phyloP scores from a whole-genome alignment of 2,888 invertebrate species.

The Caradrina kadenii region DNA sequence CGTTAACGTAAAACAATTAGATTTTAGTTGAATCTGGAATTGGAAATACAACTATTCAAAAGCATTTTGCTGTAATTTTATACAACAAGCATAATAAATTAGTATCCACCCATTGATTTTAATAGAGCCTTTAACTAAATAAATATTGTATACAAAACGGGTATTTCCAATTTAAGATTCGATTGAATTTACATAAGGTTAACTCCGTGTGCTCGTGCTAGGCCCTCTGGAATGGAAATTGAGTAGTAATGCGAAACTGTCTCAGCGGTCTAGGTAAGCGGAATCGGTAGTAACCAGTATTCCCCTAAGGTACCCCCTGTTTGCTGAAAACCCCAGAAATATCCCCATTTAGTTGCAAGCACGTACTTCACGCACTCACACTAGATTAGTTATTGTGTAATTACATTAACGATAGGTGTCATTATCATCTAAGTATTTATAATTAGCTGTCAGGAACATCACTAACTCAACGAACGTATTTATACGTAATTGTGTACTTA shows the following conservation, averaged over 20 bases:
- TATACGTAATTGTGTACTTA: too few species aligned
- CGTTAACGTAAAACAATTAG: not conserved
- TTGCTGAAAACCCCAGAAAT: too few species aligned
- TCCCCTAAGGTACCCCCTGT: not conserved
- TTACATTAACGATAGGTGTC: not conserved
- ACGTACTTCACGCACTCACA: too few species aligned
- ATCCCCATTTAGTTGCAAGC: too few species aligned
- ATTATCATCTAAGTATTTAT: not conserved
- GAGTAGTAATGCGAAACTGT: not conserved
- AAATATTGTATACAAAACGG: not conserved
- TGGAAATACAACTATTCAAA: too few species aligned
- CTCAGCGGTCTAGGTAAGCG: too few species aligned
- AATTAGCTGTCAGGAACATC: conserved; percentile 6
- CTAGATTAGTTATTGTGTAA: not conserved
- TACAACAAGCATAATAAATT: too few species aligned
- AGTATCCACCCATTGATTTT: not conserved
- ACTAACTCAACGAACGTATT: not conserved
- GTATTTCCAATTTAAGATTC: not conserved
- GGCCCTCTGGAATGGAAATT: not conserved
- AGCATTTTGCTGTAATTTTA: too few species aligned
- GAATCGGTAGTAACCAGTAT: too few species aligned
- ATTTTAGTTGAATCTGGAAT: not conserved
- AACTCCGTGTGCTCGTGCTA: not conserved
- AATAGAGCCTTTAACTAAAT: not conserved
- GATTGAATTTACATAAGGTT: not conserved